Evolutionary conservation across 2,797 vertebrate genomes (phyloP), one percentile per base, ranked within the genome.

Genomic region (Podarcis lilfordi): DNA sequence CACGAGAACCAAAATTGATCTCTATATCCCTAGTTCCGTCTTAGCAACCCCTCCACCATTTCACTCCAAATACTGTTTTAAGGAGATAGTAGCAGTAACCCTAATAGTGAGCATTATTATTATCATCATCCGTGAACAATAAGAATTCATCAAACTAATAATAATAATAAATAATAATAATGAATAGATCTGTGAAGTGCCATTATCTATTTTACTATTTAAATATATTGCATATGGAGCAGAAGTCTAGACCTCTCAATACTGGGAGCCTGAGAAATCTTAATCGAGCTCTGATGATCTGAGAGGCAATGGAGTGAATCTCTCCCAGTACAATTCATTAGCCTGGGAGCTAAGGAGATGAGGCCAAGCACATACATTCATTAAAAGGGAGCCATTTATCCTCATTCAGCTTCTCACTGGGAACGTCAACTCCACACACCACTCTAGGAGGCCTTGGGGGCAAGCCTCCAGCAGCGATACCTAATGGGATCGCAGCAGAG

Each of bases 401-500:
- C 77, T 25, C 55, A 2, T 21, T 27, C 25, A 4, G 11, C 40
- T 0, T 1, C 21, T 29, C 75, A 15, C 3, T 5, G 23, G 35
- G 37, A 35, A 11, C 23, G 9, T 83, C 64, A n/a, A 72, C 21
- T 5, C n/a, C 8, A 10, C n/a, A 1, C 40, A 45, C 81, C 19
- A 3, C 5, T 84, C 32, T 15, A 71, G 17, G 1, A 61, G 86
- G 8, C 17, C 23, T 3, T 66, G 6, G 11, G 61, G 0, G n/a
- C 27, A 32, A 80, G 45, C 27, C 1, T 27, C 83, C 50, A 88
- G 80, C 3, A 78, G 55, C 25, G 71, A 66, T 86, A 77, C 17
- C 74, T 84, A 25, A 77, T 5, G 61, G 88, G 82, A 85, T 85
- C n/a, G 40, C 50, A 29, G 3, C 61, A 89, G 80, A 91, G 89